Base-by-base conservation (phyloP, 92 coral and sea anemone species). In the Epizoanthus ramosus region DNA sequence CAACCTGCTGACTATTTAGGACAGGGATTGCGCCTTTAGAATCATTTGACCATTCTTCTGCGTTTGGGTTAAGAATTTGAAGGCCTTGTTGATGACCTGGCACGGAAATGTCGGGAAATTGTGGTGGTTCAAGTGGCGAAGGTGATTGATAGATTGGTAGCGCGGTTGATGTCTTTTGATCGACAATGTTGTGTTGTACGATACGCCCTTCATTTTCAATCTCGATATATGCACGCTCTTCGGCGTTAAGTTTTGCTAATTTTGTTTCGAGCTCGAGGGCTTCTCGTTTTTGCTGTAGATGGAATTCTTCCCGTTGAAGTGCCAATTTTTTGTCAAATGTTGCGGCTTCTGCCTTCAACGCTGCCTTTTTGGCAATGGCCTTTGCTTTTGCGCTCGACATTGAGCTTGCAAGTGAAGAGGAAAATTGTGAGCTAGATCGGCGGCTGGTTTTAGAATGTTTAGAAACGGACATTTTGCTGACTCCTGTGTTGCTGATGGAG, bases 211-310 rank as follows among this genome's bases (percentile, higher is more conserved):
- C 31, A 28, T 28, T 28, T 28, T 28, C 31, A 28, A 28, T 28
- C 31, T 43, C 15, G 23, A 52, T 17, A 6, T 67, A 85, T 4
- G 85, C 85, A 1, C 63, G 85, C 50, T 85, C 89, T 50, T 77
- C 85, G 43, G 89, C 85, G 15, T 47, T 85, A 8, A 79, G 85
- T 45, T 65, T 53, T 14, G 80, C 88, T 57, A 74, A 65, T 67
- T 85, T 60, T 37, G 79, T 33, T 57, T 79, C 77, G 9, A 79
- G 37, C 33, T 43, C 60, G 57, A 67, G 74, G 1, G 73, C 31
- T 3, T 23, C 39, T 39, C 57, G 56, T 63, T 65, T 64, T 17
- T 80, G 84, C 45, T 85, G 63, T 3, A 86, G 8, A 4, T 77
- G 57, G 74, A 22, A 60, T 65, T 74, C 74, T 66, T 84, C 83